A percentile compares a stretch with the other conserved stretches of the same genome.
phyloP scores from a whole-genome alignment of 2,888 invertebrate genomes.

The Cantharis rustica region DNA sequence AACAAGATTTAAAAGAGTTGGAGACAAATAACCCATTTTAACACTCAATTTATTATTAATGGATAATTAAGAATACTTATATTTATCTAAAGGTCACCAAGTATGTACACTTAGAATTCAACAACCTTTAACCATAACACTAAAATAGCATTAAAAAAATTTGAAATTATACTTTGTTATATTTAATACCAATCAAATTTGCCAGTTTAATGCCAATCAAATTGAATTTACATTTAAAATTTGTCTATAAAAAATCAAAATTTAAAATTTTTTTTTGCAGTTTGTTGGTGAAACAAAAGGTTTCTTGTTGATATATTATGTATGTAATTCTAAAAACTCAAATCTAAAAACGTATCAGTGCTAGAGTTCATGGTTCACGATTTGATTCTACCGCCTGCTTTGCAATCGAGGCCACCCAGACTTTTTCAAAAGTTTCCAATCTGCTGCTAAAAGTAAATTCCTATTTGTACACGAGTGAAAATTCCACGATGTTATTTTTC shows the following conservation, averaged over 20 bases:
- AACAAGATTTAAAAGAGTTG: neutral
- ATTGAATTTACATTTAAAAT: too few relatives aligned
- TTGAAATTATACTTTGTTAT: too few relatives aligned
- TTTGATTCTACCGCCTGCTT: too few relatives aligned
- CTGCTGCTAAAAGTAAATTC: neutral
- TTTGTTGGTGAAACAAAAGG: too few relatives aligned
- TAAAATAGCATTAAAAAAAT: neutral
- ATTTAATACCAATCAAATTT: too few relatives aligned
- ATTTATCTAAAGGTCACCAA: neutral
- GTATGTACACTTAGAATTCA: neutral
- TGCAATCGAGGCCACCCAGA: too few relatives aligned
- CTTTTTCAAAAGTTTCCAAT: too few relatives aligned
- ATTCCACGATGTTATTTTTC: neutral
- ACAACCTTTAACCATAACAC: neutral
- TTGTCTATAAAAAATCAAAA: too few relatives aligned
- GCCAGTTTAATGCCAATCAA: too few relatives aligned
- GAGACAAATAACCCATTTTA: neutral
- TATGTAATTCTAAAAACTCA: neutral
- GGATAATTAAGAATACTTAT: neutral
- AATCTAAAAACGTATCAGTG: neutral
- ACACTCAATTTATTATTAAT: neutral
- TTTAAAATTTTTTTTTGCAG: too few relatives aligned
- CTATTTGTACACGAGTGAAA: neutral
- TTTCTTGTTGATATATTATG: too few relatives aligned
- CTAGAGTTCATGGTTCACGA: neutral